Percentiles rank a stretch among this genome's conserved stretches.
Evolutionary conservation across 2,888 invertebrate genomes (phyloP).

Genomic region (Alcis repandata): DNA sequence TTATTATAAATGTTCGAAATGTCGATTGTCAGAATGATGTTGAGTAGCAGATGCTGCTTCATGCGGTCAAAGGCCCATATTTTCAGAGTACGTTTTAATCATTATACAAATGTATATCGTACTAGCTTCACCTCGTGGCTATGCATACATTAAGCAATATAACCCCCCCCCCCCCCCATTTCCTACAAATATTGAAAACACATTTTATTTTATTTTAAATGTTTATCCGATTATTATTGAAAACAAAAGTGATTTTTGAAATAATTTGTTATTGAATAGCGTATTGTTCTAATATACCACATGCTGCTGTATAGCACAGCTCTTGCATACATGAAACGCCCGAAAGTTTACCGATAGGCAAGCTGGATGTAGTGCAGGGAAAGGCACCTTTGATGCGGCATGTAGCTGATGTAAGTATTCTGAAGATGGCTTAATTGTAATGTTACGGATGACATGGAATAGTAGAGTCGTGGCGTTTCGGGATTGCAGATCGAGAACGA

Average conservation of each 20-base stretch:
- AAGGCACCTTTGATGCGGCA: not conserved
- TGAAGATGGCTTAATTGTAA: conserved; percentile 22
- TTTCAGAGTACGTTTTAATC: not conserved
- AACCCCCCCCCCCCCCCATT: too few species aligned
- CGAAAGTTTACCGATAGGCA: not conserved
- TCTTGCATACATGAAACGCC: too few species aligned
- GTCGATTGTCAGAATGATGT: conserved; percentile 29
- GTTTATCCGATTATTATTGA: too few species aligned
- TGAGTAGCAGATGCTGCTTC: not conserved
- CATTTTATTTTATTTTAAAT: too few species aligned
- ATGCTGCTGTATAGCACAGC: too few species aligned
- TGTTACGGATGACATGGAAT: conserved; percentile 54
- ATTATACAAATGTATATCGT: not conserved
- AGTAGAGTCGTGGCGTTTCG: conserved; percentile 63
- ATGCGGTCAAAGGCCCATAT: not conserved
- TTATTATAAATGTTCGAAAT: conserved; percentile 29
- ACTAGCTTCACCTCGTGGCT: not conserved
- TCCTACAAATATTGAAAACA: too few species aligned
- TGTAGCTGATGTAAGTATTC: not conserved
- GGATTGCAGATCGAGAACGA: conserved; percentile 78
- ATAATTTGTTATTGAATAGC: too few species aligned
- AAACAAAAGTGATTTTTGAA: too few species aligned
- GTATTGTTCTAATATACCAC: too few species aligned
- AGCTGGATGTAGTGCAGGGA: not conserved
- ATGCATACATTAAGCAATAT: too few species aligned